A percentile compares a stretch with the other conserved stretches of the same genome.
Conservation (phyloP, 2,113 vertebrate genomes). For the Mormyrus iriodes region DNA sequence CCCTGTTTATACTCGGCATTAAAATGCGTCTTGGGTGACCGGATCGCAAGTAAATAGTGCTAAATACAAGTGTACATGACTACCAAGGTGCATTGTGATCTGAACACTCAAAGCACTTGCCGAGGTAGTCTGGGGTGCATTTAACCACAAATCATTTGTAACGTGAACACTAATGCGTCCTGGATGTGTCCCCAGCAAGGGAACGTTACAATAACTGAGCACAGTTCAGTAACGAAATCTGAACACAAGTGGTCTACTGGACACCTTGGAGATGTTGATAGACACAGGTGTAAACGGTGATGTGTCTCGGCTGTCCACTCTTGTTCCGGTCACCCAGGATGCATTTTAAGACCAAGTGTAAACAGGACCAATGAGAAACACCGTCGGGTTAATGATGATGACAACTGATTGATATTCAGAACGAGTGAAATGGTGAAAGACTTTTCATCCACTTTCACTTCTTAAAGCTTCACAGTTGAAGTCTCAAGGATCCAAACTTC, state of each 20-base stretch:
- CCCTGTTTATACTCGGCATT: background rate
- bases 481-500: constrained; percentile 50
- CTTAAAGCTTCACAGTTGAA: constrained; percentile 42
- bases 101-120: background rate
- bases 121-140: background rate
- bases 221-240: background rate
- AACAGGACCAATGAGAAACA: background rate
- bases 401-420: constrained; percentile 10
- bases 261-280: background rate
- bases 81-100: background rate
- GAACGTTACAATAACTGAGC: background rate
- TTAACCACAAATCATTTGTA: background rate
- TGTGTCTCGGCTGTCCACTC: background rate
- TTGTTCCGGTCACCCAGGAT: background rate
- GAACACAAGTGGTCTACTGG: background rate
- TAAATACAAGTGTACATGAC: background rate
- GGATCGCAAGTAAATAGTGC: background rate
- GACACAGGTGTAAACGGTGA: background rate
- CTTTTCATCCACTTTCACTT: constrained; percentile 35
- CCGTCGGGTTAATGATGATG: background rate
- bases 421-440: constrained; percentile 13
- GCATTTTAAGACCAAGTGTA: background rate
- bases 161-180: background rate
- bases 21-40: background rate
- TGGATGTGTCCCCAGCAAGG: background rate